phyloP scores from a whole-genome alignment of 2,797 vertebrate genomes.

The Thaleichthys pacificus region DNA sequence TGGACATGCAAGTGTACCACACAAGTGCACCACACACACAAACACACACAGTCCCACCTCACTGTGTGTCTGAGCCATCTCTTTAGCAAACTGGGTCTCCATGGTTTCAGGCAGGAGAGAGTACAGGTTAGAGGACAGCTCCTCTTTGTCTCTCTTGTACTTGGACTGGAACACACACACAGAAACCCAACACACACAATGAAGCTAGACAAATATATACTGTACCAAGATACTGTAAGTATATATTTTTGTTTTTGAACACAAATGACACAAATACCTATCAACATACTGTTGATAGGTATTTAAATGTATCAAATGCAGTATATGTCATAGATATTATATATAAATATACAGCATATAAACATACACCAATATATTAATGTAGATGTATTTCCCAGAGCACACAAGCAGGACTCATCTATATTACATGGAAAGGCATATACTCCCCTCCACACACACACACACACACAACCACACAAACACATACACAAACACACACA shows the following conservation, averaged over 20 bases:
- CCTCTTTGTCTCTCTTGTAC: slow-evolving; percentile 40
- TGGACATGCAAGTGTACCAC: not conserved
- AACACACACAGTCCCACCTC: slow-evolving; percentile 61
- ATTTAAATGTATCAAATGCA: too few species aligned
- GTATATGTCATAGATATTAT: too few species aligned
- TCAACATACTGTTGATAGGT: slow-evolving; percentile 8
- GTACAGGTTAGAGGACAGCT: slow-evolving; percentile 41
- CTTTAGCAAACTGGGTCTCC: slow-evolving; percentile 50
- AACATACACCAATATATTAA: too few species aligned
- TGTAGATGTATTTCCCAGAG: not conserved
- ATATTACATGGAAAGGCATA: not conserved
- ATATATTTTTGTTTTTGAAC: not conserved
- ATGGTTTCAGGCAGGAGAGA: slow-evolving; percentile 41
- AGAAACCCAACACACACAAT: not conserved
- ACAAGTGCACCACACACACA: not conserved
- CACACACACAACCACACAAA: slow-evolving; percentile 15
- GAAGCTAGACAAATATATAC: slow-evolving; percentile 22
- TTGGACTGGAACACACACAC: slow-evolving; percentile 35
- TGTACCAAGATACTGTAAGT: not conserved
- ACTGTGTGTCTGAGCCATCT: slow-evolving; percentile 54
- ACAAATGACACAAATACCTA: too few species aligned
- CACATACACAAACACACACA: not conserved
- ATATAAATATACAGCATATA: too few species aligned
- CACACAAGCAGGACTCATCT: not conserved
- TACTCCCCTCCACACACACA: not conserved